These are phyloP conservation scores for Atrichornis clamosus DNA, from an alignment of 2,113 vertebrate species.

Conservation along the genomic window DNA sequence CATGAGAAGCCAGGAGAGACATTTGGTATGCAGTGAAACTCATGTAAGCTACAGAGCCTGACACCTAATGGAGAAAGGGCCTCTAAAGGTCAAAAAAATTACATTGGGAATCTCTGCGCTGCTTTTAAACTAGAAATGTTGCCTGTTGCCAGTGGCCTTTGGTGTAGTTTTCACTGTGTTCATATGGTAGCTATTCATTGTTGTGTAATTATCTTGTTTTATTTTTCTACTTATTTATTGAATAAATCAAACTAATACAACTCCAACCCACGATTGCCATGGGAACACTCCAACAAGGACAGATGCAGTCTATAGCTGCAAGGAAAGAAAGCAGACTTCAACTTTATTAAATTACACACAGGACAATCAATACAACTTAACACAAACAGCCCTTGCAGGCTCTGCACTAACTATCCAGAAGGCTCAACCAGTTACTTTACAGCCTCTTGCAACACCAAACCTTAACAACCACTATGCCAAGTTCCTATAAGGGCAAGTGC, in stretches of 20 bases:
- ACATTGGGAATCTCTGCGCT: neutral
- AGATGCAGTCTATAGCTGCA: constrained; percentile 51
- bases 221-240: constrained; percentile 78
- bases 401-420: neutral
- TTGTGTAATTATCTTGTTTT: constrained; percentile 72
- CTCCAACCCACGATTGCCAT: constrained; percentile 64
- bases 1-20: neutral
- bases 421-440: neutral
- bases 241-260: constrained; percentile 79
- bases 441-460: neutral
- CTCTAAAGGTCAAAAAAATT: constrained; percentile 17
- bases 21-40: neutral
- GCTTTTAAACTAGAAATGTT: neutral
- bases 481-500: neutral
- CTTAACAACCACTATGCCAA: neutral
- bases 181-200: constrained; percentile 69
- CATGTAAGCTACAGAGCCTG: neutral
- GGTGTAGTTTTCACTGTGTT: constrained; percentile 49
- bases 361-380: constrained; percentile 68
- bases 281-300: constrained; percentile 73
- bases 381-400: constrained; percentile 39
- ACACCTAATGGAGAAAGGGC: neutral
- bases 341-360: constrained; percentile 62
- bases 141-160: constrained; percentile 27
- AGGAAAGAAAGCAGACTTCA: constrained; percentile 47